Evolutionary conservation across 1,140 invertebrate species (phyloP).

Genomic region (Orius insidiosus): DNA sequence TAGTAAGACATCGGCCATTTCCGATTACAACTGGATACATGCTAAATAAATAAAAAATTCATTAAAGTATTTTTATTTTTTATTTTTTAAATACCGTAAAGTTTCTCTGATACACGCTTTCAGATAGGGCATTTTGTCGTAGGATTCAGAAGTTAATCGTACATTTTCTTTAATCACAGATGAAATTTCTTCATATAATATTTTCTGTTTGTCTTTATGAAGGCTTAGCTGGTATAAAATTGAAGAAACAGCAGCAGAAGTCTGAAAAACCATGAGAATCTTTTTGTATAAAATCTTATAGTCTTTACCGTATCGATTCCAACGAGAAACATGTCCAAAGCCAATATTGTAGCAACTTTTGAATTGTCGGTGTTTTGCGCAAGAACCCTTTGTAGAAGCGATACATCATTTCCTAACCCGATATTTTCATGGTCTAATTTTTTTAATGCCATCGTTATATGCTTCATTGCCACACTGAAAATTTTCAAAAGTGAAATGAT

Average conservation of each 20-base stretch:
- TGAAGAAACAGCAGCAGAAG: conserved; percentile 58
- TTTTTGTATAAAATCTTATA: background rate
- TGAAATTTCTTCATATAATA: conserved; percentile 48
- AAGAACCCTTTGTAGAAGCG: conserved; percentile 43
- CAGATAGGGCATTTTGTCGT: conserved; percentile 58
- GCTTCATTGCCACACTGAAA: conserved; percentile 39
- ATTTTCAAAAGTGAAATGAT: too few relatives aligned
- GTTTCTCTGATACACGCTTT: conserved; percentile 82
- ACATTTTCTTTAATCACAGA: background rate
- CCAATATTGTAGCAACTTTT: conserved; percentile 55
- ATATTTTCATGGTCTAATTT: conserved; percentile 25
- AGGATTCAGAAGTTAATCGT: conserved; percentile 10
- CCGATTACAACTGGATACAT: conserved; percentile 78
- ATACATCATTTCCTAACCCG: conserved; percentile 27
- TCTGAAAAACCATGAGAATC: conserved; percentile 32
- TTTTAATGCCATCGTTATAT: conserved; percentile 35
- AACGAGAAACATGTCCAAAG: conserved; percentile 68
- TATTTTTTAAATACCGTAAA: too few relatives aligned
- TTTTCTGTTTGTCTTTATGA: conserved; percentile 54
- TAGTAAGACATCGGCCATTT: conserved; percentile 60
- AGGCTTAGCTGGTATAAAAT: conserved; percentile 62
- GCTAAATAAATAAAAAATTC: conserved; percentile 26
- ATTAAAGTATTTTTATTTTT: conserved; percentile 15
- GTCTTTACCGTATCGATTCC: conserved; percentile 64
- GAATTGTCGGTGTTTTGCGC: conserved; percentile 36